Percentiles rank a stretch among this genome's conserved stretches.
phyloP scores from a whole-genome alignment of 2,888 invertebrate species.

The Lasius platythorax region DNA sequence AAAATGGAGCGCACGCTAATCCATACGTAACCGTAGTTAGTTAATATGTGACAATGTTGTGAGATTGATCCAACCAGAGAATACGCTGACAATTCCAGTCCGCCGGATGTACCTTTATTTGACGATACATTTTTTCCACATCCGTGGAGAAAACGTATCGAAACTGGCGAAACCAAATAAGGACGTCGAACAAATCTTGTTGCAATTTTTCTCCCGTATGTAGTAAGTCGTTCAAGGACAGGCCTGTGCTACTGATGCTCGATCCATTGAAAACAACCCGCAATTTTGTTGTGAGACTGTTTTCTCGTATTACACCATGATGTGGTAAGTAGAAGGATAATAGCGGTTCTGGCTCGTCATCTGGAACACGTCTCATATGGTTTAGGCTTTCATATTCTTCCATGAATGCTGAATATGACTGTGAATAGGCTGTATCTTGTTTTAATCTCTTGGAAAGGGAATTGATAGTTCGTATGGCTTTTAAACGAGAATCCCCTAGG shows the following conservation, averaged over 20 bases:
- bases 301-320: not conserved
- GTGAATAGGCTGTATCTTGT: too few relatives aligned
- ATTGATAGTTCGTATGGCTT: not conserved
- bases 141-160: not conserved
- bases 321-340: not conserved
- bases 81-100: not conserved
- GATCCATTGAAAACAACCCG: not conserved
- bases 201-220: not conserved
- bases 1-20: not conserved
- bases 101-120: not conserved
- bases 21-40: not conserved
- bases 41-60: rapidly evolving
- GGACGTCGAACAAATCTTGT: not conserved
- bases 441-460: too few relatives aligned
- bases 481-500: not conserved
- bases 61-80: not conserved
- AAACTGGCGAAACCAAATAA: not conserved
- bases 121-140: slow-evolving; percentile 10
- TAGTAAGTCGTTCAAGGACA: not conserved
- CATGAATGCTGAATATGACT: not conserved
- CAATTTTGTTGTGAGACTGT: not conserved
- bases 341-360: too few relatives aligned
- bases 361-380: not conserved
- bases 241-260: not conserved
- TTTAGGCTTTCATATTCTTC: not conserved